phyloP scores from a whole-genome alignment of 2,113 vertebrate genomes.

The Urocitellus parryii region DNA sequence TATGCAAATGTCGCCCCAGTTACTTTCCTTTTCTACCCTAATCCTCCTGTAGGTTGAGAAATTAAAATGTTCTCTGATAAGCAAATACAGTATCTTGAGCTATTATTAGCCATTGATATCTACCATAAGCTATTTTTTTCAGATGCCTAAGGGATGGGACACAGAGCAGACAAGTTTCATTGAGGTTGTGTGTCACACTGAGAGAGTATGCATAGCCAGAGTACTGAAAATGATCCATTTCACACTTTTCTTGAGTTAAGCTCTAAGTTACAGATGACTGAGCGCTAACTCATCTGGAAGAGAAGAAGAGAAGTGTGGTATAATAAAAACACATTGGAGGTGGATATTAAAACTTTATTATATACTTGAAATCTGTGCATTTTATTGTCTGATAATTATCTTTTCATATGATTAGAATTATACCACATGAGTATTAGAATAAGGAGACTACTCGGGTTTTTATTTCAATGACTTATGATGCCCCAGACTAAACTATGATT shows the following conservation, averaged over 20 bases:
- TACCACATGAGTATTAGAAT: not conserved
- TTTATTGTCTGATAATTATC: not conserved
- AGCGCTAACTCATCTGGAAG: too few species aligned
- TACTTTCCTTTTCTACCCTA: not conserved
- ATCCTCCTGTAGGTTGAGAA: not conserved
- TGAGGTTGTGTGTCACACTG: fast-evolving
- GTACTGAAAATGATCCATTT: not conserved
- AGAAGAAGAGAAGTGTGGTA: not conserved
- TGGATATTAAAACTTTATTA: not conserved
- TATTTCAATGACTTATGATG: not conserved
- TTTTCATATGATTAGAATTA: not conserved
- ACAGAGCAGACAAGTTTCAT: not conserved
- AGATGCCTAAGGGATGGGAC: not conserved
- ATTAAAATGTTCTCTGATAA: not conserved
- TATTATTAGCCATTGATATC: too few species aligned
- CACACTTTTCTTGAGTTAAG: not conserved
- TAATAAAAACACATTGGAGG: not conserved
- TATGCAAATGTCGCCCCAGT: not conserved
- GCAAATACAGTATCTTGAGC: not conserved
- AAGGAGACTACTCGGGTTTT: not conserved
- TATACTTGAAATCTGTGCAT: not conserved
- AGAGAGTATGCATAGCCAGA: not conserved
- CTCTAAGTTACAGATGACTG: not conserved
- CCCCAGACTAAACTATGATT: not conserved
- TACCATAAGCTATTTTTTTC: not conserved